Percentiles rank a stretch among this genome's conserved stretches.
These are phyloP conservation scores for Myripristis murdjan DNA, from an alignment of 2,797 vertebrate genomes.

Conservation along the genomic window DNA sequence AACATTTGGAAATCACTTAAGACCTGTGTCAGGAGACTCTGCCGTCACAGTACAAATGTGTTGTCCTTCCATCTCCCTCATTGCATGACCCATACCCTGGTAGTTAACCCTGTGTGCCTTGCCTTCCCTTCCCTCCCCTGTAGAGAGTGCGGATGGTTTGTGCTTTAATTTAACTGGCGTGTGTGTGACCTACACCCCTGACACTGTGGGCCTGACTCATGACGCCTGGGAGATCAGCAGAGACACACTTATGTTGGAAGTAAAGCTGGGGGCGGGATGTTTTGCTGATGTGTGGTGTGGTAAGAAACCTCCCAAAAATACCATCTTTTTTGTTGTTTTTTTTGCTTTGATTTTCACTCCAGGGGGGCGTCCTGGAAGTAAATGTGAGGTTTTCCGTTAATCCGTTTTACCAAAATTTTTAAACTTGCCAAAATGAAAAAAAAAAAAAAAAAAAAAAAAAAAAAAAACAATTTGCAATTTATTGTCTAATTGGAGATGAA, in stretches of 20 bases:
- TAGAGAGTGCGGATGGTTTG: constrained; percentile 99
- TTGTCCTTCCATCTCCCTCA: constrained; percentile 87
- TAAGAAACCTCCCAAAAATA: constrained; percentile 86
- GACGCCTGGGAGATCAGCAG: constrained; percentile 98
- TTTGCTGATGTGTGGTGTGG: constrained; percentile 99
- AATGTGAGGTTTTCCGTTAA: not conserved
- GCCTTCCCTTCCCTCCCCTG: constrained; percentile 74
- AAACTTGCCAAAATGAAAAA: not conserved
- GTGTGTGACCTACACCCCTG: constrained; percentile 94
- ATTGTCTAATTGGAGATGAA: constrained; percentile 7
- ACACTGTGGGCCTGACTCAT: constrained; percentile 97
- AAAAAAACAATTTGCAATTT: not conserved
- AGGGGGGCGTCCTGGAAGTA: constrained; percentile 5
- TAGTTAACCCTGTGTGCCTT: constrained; percentile 88
- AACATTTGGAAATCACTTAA: not conserved
- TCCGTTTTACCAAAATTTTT: not conserved
- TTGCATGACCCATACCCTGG: constrained; percentile 88
- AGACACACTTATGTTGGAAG: constrained; percentile 90
- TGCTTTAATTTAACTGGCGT: constrained; percentile 97
- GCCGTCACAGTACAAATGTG: constrained; percentile 42
- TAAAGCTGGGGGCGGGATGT: constrained; percentile 98
- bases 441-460: no score
- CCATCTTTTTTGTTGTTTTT: not conserved
- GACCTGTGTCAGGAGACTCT: constrained; percentile 49
- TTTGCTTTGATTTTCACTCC: not conserved